These are phyloP conservation scores for Molossus molossus DNA, from an alignment of 2,797 vertebrate genomes.

Conservation along the genomic window DNA sequence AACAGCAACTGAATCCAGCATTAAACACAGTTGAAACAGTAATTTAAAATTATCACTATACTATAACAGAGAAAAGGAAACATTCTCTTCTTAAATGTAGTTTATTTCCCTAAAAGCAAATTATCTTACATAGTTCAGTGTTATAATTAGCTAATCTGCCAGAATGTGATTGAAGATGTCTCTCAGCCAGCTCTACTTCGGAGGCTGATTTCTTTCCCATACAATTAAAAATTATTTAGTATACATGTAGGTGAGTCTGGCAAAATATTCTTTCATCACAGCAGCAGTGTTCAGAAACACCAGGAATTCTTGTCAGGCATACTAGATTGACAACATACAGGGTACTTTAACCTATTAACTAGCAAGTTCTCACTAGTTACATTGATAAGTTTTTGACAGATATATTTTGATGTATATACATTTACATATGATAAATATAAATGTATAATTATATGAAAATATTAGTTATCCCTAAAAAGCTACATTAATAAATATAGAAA, in stretches of 20 bases:
- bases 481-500: not conserved
- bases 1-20: not conserved
- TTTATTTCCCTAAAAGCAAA: slow-evolving; percentile 41
- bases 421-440: not conserved
- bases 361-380: slow-evolving; percentile 1
- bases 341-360: not conserved
- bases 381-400: not conserved
- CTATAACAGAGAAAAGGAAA: not conserved
- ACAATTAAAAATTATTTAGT: not conserved
- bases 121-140: not conserved
- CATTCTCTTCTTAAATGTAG: not conserved
- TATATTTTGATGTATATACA: not conserved
- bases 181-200: not conserved
- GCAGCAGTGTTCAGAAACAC: not conserved
- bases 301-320: not conserved
- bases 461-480: not conserved
- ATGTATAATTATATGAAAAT: not conserved
- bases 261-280: not conserved
- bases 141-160: not conserved
- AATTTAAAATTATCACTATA: not conserved
- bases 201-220: not conserved
- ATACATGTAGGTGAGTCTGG: not conserved
- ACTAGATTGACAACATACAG: not conserved
- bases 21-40: not conserved
- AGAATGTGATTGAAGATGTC: not conserved